These are phyloP conservation scores for Nasonovia ribisnigri DNA, from an alignment of 2,888 invertebrate species.

Conservation along the genomic window DNA sequence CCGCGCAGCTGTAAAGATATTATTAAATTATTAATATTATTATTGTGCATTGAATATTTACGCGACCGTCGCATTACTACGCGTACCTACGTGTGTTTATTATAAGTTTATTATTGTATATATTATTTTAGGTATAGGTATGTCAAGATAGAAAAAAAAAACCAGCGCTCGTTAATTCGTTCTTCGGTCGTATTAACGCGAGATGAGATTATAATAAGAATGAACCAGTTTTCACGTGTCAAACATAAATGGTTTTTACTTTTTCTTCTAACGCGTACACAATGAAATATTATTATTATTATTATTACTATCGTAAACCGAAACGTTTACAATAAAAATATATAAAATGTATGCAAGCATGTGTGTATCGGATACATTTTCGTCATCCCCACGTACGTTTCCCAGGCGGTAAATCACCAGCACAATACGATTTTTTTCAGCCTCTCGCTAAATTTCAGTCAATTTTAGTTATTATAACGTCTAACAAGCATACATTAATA, in stretches of 20 bases:
- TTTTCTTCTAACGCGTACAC: not conserved
- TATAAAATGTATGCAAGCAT: not conserved
- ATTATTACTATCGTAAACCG: not conserved
- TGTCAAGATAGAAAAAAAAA: not conserved
- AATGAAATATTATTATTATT: not conserved
- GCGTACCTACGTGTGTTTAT: not conserved
- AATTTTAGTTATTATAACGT: too few relatives aligned
- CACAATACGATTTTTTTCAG: not conserved
- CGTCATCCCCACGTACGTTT: not conserved
- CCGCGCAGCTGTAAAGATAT: not conserved
- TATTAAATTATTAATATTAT: not conserved
- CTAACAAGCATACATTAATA: too few relatives aligned
- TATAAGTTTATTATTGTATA: not conserved
- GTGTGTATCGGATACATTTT: not conserved
- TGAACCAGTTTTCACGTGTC: conserved; percentile 1
- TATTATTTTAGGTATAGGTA: too few relatives aligned
- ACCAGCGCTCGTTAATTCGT: not conserved
- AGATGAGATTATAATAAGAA: not conserved
- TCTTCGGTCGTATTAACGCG: not conserved
- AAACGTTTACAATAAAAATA: not conserved
- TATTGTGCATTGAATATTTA: conserved; percentile 6
- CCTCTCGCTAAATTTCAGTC: not conserved
- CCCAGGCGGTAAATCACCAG: not conserved
- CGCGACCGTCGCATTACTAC: not conserved
- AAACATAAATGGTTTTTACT: not conserved